Percentiles rank a stretch among this genome's conserved stretches.
Evolutionary conservation across 2,888 invertebrate species (phyloP).

Genomic region (Labia minor): DNA sequence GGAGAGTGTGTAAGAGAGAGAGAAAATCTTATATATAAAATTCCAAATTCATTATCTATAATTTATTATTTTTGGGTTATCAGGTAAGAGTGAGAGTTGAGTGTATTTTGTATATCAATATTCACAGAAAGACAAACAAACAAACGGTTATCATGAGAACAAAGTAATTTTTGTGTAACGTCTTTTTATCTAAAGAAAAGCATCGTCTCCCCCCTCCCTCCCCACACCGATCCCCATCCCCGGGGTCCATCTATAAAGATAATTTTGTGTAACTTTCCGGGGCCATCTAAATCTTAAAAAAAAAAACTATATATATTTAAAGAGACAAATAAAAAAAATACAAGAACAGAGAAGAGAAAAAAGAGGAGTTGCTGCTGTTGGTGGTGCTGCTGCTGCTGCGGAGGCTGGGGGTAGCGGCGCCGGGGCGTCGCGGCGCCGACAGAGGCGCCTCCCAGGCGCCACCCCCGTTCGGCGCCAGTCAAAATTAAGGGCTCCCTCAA

Average conservation of each 20-base stretch:
- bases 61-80: no score
- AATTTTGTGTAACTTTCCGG: background rate
- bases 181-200: background rate
- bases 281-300: constrained; percentile 30
- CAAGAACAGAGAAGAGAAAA: constrained; percentile 21
- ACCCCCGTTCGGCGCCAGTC: constrained; percentile 17
- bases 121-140: no score
- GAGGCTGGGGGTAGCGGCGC: constrained; percentile 28
- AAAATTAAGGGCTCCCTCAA: constrained; percentile 1
- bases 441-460: constrained; percentile 29
- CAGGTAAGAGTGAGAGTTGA: no score
- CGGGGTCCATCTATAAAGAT: no score
- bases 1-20: no score
- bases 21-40: no score
- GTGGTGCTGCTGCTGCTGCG: constrained; percentile 21
- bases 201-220: no score
- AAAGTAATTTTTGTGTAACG: background rate
- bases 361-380: constrained; percentile 28
- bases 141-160: background rate
- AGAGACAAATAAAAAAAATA: constrained; percentile 16
- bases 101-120: no score
- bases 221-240: no score
- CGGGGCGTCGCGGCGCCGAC: constrained; percentile 31
- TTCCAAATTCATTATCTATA: no score
- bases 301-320: constrained; percentile 21